Base-by-base conservation (phyloP, 2,797 vertebrate species). In the Ctenosaura bakeri region DNA sequence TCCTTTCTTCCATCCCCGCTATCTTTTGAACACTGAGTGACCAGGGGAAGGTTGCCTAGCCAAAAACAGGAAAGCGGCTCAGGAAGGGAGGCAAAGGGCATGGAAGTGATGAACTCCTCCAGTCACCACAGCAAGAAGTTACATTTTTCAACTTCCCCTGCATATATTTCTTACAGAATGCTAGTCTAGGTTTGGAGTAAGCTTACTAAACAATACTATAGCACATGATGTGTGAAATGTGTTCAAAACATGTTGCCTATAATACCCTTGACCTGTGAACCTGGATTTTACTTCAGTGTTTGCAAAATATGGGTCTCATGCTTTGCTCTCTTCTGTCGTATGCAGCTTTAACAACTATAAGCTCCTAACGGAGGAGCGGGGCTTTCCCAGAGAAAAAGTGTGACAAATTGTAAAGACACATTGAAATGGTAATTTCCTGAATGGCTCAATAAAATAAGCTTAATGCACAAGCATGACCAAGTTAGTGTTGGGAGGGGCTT, bases 371-470 rank as follows among this genome's bases (percentile, higher is more conserved):
- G 91, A 10, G 95, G 94, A 89, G 89, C 46, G 78, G 91, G 89
- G 93, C 93, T 92, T 94, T 95, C 50, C 94, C 94, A 88, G 93
- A 95, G 95, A 78, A 90, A 94, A 74, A 89, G 73, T 94, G 95
- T 94, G 95, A 96, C 95, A 94, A 96, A 96, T 96, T 93, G 86
- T 90, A 95, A 93, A 92, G 95, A 92, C 92, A 91, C 88, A 90
- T 85, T 94, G 94, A 91, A 96, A 95, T 95, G 94, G 92, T 93
- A 96, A 95, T 96, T 96, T 96, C 95, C 96, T 95, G 92, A 96
- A 88, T 94, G 94, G 95, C 93, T 95, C 95, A 96, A 96, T 96
- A 96, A 95, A 96, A 94, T 96, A 93, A 94, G 84, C 93, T 94
- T 95, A 96, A 95, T 91, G 90, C 84, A 89, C 88, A 92, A 90